A percentile compares a stretch with the other conserved stretches of the same genome.
Evolutionary conservation across 2,113 vertebrate species (phyloP).

Genomic region (Stigmatopora argus): DNA sequence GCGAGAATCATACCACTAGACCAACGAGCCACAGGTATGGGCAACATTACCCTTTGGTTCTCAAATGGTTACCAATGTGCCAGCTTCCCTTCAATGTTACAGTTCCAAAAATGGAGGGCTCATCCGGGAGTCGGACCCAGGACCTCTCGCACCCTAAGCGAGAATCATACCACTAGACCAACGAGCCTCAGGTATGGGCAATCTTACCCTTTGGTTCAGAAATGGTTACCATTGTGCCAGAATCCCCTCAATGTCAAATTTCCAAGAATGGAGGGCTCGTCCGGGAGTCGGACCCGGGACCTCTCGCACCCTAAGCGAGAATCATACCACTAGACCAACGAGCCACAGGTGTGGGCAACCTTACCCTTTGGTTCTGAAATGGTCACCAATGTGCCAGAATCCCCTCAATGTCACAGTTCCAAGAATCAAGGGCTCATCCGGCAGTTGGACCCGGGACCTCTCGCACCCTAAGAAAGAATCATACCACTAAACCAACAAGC

Average conservation of each 20-base stretch:
- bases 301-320: slow-evolving; percentile 82
- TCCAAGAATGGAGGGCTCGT: slow-evolving; percentile 77
- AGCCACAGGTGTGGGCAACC: no score
- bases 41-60: no score
- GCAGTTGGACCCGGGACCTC: slow-evolving; percentile 81
- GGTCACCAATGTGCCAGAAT: no score
- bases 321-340: slow-evolving; percentile 83
- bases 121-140: slow-evolving; percentile 80
- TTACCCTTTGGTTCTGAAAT: no score
- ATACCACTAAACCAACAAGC: slow-evolving; percentile 83
- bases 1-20: slow-evolving; percentile 83
- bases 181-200: no score
- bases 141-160: slow-evolving; percentile 82
- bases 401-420: no score
- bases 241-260: no score
- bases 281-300: slow-evolving; percentile 81
- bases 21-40: slow-evolving; percentile 80
- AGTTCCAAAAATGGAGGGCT: no score
- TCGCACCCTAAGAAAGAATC: slow-evolving; percentile 82
- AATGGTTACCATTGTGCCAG: no score
- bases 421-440: slow-evolving; percentile 79
- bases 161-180: slow-evolving; percentile 83
- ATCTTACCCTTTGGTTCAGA: no score
- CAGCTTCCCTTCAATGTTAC: no score
- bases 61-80: no score